Evolutionary conservation across 1,140 invertebrate species (phyloP), one percentile per base, ranked within the genome.

Genomic region (Brachionus angularis): DNA sequence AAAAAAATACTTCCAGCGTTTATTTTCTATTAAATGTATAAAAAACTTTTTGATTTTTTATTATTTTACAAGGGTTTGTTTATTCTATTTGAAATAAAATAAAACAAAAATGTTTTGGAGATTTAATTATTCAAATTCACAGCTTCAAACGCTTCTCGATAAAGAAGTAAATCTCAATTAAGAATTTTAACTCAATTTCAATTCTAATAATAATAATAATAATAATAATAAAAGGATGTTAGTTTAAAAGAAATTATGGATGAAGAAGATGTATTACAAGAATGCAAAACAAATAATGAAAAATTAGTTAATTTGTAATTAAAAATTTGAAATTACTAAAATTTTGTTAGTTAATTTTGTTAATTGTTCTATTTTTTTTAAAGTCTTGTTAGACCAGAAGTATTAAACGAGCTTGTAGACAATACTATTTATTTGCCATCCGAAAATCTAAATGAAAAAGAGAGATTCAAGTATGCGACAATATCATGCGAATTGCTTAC

Each of bases 401-500:
- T 91, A 52, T 85, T 96, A 78, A 85, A 89, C 73, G 88, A 92
- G 78, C 85, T 96, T 75, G 87, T 97, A 49, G 87, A 86, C 27
- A 82, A 95, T 67, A 89, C 92, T 69, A 92, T 87, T 72, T 86
- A 86, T 75, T 91, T 95, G 82, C 93, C 93, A 29, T 83, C 87
- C 1, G 83, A 83, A 49, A 88, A 90, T 77, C 78, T 78, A 4
- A 87, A 90, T 74, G 87, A 93, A 76, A 85, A 87, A 74, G 83
- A 85, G 73, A 87, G 89, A 78, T 97, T 91, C 80, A 91, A 91
- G 82, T 89, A 90, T 84, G 87, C 93, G 12, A 92, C 92, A 81
- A 87, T 93, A 75, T 91, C 92, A 36, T 93, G 92, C 82, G 93
- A 96, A 84, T 86, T 97, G 76, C 84, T 97, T 72, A 93, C 91